Evolutionary conservation across 2,888 invertebrate genomes (phyloP).

Genomic region (Caenorhabditis zanzibari): DNA sequence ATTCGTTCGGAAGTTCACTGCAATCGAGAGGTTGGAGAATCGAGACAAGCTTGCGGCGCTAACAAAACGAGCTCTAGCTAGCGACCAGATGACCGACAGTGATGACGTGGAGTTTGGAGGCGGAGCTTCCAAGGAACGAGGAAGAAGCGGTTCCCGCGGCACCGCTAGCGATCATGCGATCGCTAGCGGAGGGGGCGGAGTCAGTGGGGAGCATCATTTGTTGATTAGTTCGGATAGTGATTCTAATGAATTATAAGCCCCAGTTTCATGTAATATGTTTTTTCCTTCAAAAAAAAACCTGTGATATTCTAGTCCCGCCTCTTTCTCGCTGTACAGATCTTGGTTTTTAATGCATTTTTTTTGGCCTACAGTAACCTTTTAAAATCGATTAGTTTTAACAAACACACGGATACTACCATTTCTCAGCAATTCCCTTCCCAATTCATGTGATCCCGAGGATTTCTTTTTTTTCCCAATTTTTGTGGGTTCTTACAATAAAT

Average conservation of each 20-base stretch:
- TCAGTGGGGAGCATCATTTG: conserved; percentile 56
- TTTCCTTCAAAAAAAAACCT: conserved; percentile 4
- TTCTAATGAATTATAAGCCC: conserved; percentile 28
- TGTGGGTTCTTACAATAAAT: background rate
- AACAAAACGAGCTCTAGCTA: conserved; percentile 68
- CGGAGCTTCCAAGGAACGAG: background rate
- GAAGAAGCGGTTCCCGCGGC: conserved; percentile 31
- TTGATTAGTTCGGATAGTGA: conserved; percentile 57
- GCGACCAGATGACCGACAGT: conserved; percentile 61
- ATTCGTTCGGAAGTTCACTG: conserved; percentile 80
- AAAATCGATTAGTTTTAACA: conserved; percentile 10
- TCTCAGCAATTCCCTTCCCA: background rate
- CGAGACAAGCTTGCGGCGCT: conserved; percentile 70
- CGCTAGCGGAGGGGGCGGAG: conserved; percentile 14
- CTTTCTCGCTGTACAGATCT: background rate
- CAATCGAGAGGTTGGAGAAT: conserved; percentile 68
- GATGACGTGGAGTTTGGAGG: conserved; percentile 62
- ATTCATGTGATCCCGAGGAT: conserved; percentile 7
- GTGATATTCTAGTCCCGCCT: conserved; percentile 60
- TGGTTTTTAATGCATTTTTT: conserved; percentile 12
- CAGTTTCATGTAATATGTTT: conserved; percentile 23
- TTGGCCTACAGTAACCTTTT: background rate
- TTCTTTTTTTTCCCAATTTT: background rate
- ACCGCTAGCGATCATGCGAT: conserved; percentile 30
- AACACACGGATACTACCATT: background rate